A percentile compares a stretch with the other conserved stretches of the same genome.
Evolutionary conservation across 92 coral and sea anemone species (phyloP).

Genomic region (Siderastrea radians): DNA sequence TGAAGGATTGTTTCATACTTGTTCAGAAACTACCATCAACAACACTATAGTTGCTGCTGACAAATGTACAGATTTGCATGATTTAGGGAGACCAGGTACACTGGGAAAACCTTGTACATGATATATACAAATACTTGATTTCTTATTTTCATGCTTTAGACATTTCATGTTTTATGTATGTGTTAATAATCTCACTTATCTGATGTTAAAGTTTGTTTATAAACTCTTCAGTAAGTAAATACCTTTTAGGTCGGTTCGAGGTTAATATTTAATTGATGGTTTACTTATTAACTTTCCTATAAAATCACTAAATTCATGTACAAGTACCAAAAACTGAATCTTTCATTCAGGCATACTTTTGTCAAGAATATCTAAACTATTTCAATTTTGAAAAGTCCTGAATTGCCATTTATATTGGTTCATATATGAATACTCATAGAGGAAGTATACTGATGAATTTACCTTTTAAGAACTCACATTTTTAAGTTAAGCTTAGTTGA

Average conservation of each 20-base stretch:
- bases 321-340: too few species aligned
- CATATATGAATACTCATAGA: too few species aligned
- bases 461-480: background rate
- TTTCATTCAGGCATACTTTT: too few species aligned
- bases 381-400: background rate
- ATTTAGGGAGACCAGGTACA: conserved; percentile 52
- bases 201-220: conserved; percentile 11
- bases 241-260: background rate
- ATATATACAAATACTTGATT: background rate
- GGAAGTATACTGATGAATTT: background rate
- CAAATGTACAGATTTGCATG: conserved; percentile 53
- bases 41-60: conserved; percentile 65
- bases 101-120: background rate
- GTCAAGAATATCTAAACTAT: too few species aligned
- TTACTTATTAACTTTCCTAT: background rate
- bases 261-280: background rate
- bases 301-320: too few species aligned
- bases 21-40: conserved; percentile 63
- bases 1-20: conserved; percentile 87
- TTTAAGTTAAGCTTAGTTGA: too few species aligned
- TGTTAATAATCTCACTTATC: background rate
- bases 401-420: background rate
- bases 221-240: background rate
- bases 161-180: background rate
- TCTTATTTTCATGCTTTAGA: background rate